These are phyloP conservation scores for Mesoligia furuncula DNA, from an alignment of 2,888 invertebrate species.

Conservation along the genomic window DNA sequence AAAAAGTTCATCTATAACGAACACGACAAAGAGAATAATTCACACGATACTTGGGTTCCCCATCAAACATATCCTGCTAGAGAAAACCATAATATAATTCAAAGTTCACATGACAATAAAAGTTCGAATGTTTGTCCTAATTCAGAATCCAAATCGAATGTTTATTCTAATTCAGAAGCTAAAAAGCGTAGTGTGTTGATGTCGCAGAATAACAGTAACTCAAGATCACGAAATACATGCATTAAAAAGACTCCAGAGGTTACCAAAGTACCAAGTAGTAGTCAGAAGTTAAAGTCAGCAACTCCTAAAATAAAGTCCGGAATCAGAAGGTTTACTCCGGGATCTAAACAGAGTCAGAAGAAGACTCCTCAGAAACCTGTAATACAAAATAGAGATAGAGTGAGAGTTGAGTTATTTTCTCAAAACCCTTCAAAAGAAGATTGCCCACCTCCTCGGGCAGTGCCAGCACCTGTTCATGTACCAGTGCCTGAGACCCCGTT, in stretches of 20 bases:
- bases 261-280: slow-evolving; percentile 70
- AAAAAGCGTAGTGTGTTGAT: slow-evolving; percentile 74
- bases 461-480: slow-evolving; percentile 45
- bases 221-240: slow-evolving; percentile 66
- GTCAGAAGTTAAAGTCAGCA: slow-evolving; percentile 76
- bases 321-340: slow-evolving; percentile 82
- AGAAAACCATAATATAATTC: slow-evolving; percentile 66
- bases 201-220: slow-evolving; percentile 73
- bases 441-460: slow-evolving; percentile 56
- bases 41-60: slow-evolving; percentile 68
- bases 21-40: slow-evolving; percentile 79
- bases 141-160: slow-evolving; percentile 38
- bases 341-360: slow-evolving; percentile 79
- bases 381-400: slow-evolving; percentile 81
- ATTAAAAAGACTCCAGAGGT: slow-evolving; percentile 79
- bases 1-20: slow-evolving; percentile 73
- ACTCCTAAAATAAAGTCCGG: slow-evolving; percentile 85
- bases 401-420: slow-evolving; percentile 82
- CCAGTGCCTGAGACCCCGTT: slow-evolving; percentile 81
- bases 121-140: slow-evolving; percentile 26
- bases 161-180: slow-evolving; percentile 70
- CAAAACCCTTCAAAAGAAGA: slow-evolving; percentile 73
- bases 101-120: slow-evolving; percentile 67
- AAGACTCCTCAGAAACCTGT: slow-evolving; percentile 76
- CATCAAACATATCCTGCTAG: slow-evolving; percentile 75